Evolutionary conservation across 2,113 vertebrate species (phyloP), one percentile per base, ranked within the genome.

Genomic region (Prionailurus viverrinus): DNA sequence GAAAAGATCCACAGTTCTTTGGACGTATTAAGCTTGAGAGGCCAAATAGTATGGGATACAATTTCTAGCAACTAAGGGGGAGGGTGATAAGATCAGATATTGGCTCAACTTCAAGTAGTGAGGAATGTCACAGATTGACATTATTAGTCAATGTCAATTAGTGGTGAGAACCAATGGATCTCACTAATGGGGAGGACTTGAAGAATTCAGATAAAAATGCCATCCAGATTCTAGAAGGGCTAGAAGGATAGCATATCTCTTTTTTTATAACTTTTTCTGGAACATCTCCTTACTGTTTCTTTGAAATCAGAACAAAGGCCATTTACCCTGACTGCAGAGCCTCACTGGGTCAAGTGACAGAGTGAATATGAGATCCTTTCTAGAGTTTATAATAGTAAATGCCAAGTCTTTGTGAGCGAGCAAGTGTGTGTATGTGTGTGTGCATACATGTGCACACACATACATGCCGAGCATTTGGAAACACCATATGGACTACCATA

Each of bases 351-450:
- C 79, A 68, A 84, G 63, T 86, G 68, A 58, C 18, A 89, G 51
- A 36, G n/a, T 93, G 51, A n/a, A 55, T 71, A 15, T 33, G 45
- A 71, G 21, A 86, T 65, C 25, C 33, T 94, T 95, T 92, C 90
- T 96, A 41, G 71, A 48, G 51, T 94, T 95, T 89, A 33, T 69
- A 86, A 66, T 89, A 85, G 39, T 53, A 92, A 63, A 92, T 71
- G 83, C 71, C 83, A 41, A 10, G 33, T 92, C 25, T 95, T 25
- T 83, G 41, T 51, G 55, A 73, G 39, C 27, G 55, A 82, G 95
- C 9, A 1, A 29, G 36, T 13, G 36, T 41, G 48, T 55, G 19
- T 41, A 61, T 55, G 19, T 36, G 18, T 27, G 45, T 91, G 48
- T 66, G 83, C 53, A 36, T 53, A 27, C 11, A 3, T 5, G 1